These are phyloP conservation scores for Nothocercus julius DNA, from an alignment of 2,113 vertebrate species.

Conservation along the genomic window DNA sequence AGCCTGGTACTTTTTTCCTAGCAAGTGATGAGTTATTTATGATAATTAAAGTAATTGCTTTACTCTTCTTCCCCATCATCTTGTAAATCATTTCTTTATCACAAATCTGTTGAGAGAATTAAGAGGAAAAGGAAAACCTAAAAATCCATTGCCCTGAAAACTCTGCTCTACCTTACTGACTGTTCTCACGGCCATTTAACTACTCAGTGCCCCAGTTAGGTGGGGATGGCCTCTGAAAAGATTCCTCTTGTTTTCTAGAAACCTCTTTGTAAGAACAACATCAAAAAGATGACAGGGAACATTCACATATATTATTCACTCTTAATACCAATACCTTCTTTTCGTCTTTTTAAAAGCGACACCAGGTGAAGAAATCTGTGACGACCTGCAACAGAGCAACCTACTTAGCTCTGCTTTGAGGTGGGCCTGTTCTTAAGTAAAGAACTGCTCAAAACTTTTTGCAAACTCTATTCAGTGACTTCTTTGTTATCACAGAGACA, in stretches of 20 bases:
- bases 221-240: neutral
- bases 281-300: slow-evolving; percentile 34
- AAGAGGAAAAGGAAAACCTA: neutral
- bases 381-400: slow-evolving; percentile 44
- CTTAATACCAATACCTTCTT: slow-evolving; percentile 11
- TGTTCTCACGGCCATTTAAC: neutral
- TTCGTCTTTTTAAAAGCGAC: slow-evolving; percentile 27
- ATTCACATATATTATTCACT: slow-evolving; percentile 4
- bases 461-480: neutral
- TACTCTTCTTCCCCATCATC: neutral
- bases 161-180: neutral
- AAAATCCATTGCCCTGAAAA: neutral
- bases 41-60: slow-evolving; percentile 7
- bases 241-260: slow-evolving; percentile 45
- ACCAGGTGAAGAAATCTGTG: slow-evolving; percentile 42
- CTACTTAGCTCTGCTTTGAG: slow-evolving; percentile 64
- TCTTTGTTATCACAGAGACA: neutral
- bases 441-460: neutral
- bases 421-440: neutral
- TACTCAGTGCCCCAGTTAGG: neutral
- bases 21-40: neutral
- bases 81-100: neutral
- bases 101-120: neutral
- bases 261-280: neutral
- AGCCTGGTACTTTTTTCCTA: slow-evolving; percentile 16